Percentiles rank a stretch among this genome's conserved stretches.
Evolutionary conservation across 1,140 invertebrate genomes (phyloP).

Genomic region (Listronotus oregonensis): DNA sequence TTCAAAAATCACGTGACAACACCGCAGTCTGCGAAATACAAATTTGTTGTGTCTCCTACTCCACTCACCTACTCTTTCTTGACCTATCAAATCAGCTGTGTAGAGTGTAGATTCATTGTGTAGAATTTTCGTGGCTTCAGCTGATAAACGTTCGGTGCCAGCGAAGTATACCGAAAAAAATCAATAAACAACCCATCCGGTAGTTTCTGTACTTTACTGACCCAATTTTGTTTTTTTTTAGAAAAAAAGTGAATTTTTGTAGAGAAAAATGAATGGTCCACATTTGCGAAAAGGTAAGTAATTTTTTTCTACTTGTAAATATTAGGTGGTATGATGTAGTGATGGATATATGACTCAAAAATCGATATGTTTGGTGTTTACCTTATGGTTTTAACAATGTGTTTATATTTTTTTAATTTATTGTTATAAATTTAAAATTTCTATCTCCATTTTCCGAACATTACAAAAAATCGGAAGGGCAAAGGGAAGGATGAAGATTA

Average conservation of each 20-base stretch:
- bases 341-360: background rate
- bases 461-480: no score
- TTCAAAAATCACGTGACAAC: no score
- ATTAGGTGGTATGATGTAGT: background rate
- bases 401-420: no score
- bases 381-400: background rate
- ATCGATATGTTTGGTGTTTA: background rate
- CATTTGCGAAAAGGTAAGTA: slow-evolving; percentile 34
- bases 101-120: background rate
- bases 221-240: slow-evolving; percentile 3
- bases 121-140: background rate
- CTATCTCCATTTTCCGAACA: no score
- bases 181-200: slow-evolving; percentile 11
- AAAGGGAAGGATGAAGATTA: no score
- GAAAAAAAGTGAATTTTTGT: background rate
- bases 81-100: background rate
- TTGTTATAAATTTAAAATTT: no score
- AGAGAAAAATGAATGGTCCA: slow-evolving; percentile 30
- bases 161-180: background rate
- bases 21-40: no score
- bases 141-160: background rate
- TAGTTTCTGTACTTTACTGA: slow-evolving; percentile 1
- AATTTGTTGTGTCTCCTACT: no score
- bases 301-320: background rate
- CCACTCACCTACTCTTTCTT: background rate